Conservation (phyloP, 2,797 vertebrate species). For the Miichthys miiuy region DNA sequence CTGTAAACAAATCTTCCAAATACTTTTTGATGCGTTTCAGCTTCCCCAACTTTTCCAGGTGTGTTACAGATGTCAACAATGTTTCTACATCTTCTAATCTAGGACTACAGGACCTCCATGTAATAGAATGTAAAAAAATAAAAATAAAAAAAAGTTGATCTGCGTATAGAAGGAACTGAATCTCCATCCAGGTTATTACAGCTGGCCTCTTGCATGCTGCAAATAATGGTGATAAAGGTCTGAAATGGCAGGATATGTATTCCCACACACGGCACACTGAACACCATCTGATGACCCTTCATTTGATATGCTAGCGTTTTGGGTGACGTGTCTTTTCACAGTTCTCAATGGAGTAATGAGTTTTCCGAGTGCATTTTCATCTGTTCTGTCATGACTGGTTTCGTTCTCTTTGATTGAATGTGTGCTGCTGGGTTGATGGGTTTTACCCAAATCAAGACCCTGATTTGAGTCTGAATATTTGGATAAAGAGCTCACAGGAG, state of each 20-base stretch:
- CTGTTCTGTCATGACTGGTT: not conserved
- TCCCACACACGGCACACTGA: slow-evolving; percentile 81
- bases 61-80: not conserved
- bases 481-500: not conserved
- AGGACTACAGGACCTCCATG: not conserved
- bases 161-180: not conserved
- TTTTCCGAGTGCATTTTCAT: slow-evolving; percentile 34
- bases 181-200: slow-evolving; percentile 57
- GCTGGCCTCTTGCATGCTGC: slow-evolving; percentile 84
- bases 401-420: slow-evolving; percentile 15
- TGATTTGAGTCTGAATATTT: slow-evolving; percentile 28
- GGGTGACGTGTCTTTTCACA: slow-evolving; percentile 11
- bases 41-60: not conserved
- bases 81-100: not conserved
- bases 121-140: not conserved
- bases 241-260: slow-evolving; percentile 72
- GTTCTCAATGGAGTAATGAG: slow-evolving; percentile 38
- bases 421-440: not conserved
- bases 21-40: not conserved
- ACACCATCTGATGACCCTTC: slow-evolving; percentile 57
- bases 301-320: slow-evolving; percentile 24
- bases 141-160: not conserved
- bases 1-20: slow-evolving; percentile 12
- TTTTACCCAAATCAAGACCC: slow-evolving; percentile 12
- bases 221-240: slow-evolving; percentile 87